Evolutionary conservation across 2,113 vertebrate species (phyloP), one percentile per base, ranked within the genome.

Genomic region (Zosterops japonicus): DNA sequence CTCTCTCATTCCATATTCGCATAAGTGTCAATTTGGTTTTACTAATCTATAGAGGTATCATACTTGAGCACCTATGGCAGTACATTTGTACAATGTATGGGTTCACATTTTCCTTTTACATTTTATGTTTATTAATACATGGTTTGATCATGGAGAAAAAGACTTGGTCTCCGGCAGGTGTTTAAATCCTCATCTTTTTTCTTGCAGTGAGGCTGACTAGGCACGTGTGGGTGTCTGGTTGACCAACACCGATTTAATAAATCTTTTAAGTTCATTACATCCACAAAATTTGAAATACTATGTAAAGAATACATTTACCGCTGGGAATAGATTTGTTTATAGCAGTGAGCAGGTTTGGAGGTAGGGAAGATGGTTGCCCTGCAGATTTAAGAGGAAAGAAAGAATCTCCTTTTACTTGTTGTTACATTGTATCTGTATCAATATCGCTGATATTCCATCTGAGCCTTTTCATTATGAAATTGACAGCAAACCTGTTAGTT

Each of bases 51-150:
- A 39, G 67, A 41, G 11, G 14, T 72, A 22, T n/a, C 0, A 0
- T 36, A n/a, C 18, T 78, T 0, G 0, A 68, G 33, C 52, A 56
- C 24, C 53, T 64, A 2, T 2, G 2, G 18, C 27, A 28, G 27
- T 64, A 47, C 36, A 16, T 56, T 31, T 69, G 17, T 90, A 14
- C 12, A 10, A 4, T 31, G 29, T 68, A 18, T 33, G n/a, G 42
- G 39, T 80, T 90, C 22, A 42, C 28, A 36, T 77, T 69, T 69
- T 28, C 28, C 36, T 20, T 56, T 83, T 53, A 61, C 23, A 24
- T 60, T 83, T 31, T 44, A 1, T 61, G 25, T 44, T 83, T 72
- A 41, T 13, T 76, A 8, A 14, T 17, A n/a, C 2, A 1, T 47
- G 29, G 5, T 18, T 18, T 79, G 29, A 80, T 49, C 13, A 6